Conservation (phyloP, 35 echinoderm and acorn worm species). For the Apostichopus parvimensis region DNA sequence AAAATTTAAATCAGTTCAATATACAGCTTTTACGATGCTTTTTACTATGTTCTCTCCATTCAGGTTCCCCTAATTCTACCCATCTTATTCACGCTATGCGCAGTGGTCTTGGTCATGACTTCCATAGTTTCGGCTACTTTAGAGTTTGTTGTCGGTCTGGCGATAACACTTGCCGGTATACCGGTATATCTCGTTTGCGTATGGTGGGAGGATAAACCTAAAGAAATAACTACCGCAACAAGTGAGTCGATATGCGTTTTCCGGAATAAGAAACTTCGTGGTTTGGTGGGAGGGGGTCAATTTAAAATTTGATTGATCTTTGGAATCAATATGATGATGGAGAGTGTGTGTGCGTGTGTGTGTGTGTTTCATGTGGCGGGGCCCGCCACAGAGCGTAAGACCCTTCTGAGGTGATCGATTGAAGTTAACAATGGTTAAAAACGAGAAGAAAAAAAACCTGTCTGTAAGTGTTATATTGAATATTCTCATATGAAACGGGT, state of each 20-base stretch:
- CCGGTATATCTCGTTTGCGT: slow-evolving; percentile 19
- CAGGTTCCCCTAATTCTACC: slow-evolving; percentile 27
- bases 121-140: neutral
- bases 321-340: too few species aligned
- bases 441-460: too few species aligned
- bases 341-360: too few species aligned
- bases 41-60: neutral
- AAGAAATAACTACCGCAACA: neutral
- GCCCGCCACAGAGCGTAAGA: too few species aligned
- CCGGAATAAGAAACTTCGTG: neutral
- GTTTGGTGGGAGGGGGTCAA: too few species aligned
- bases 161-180: slow-evolving; percentile 5
- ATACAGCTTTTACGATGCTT: neutral
- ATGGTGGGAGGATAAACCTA: slow-evolving; percentile 9
- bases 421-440: too few species aligned
- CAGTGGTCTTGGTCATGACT: slow-evolving; percentile 15
- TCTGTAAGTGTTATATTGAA: too few species aligned
- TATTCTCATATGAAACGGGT: too few species aligned
- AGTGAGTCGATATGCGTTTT: neutral
- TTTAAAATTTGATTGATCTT: too few species aligned
- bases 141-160: slow-evolving; percentile 11
- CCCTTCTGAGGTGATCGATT: too few species aligned
- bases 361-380: too few species aligned
- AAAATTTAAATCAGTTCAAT: too few species aligned
- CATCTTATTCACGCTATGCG: slow-evolving; percentile 25